Evolutionary conservation across 2,888 invertebrate genomes (phyloP), one percentile per base, ranked within the genome.

Genomic region (Cataglyphis albicans): DNA sequence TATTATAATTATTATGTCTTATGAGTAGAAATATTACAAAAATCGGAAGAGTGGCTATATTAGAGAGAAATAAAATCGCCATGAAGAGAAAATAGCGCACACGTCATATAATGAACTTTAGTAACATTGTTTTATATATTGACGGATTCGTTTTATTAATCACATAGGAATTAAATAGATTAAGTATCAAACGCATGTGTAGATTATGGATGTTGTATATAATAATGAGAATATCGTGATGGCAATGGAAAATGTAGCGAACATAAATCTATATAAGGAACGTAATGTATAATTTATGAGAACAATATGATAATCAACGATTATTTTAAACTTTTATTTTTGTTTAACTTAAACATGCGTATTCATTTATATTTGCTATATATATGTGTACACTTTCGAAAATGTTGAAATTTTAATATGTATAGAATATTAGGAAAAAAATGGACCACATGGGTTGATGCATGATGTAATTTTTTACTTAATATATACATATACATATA

Each of bases 271-370:
- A 44, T 61, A 32, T 65, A 74, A 64, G 61, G 29, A 81, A 48
- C 32, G 57, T 72, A 82, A 41, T 55, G 74, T 78, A 82, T 83
- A 84, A 87, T 85, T 88, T 81, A 82, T 87, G 78, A 84, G 65
- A 87, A 87, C 90, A 90, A 89, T 90, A 89, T 83, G 70, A 82
- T 83, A 70, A 87, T 75, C 81, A 67, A 83, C 70, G 81, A 84
- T 55, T 32, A 41, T 63, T 68, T 73, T 21, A n/a, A 80, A 52
- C 0, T 44, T n/a, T 70, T 80, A 59, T 41, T 52, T 72, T 70
- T 72, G 64, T 74, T 81, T 81, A 12, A 63, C 44, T 29, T 70
- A 59, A 52, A 12, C 10, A 41, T 41, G 12, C 6, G 1, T 52
- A n/a, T 18, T 7, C 12, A 65, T 21, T 52, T 21, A 67, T 81